Conservation (phyloP, 2,797 vertebrate species). For the Serranus cabrilla region DNA sequence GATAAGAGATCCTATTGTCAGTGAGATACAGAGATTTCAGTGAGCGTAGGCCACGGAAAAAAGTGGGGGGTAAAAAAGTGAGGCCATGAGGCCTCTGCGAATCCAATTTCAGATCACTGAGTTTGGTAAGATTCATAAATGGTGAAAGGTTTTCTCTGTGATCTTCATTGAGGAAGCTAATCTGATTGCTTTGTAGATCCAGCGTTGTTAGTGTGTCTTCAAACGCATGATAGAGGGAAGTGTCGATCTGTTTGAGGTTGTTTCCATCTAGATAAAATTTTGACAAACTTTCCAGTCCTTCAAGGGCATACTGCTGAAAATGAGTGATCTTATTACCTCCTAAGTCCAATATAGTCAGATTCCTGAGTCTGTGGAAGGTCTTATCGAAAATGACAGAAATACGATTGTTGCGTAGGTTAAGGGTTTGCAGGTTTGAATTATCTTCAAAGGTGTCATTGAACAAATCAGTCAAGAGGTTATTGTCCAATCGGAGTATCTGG, state of each 20-base stretch:
- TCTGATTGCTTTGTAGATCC: slow-evolving; percentile 83
- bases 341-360: slow-evolving; percentile 85
- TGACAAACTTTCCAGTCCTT: slow-evolving; percentile 79
- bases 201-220: slow-evolving; percentile 81
- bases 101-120: slow-evolving; percentile 85
- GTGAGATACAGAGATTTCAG: slow-evolving; percentile 82
- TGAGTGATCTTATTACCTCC: slow-evolving; percentile 88
- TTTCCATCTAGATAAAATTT: slow-evolving; percentile 90
- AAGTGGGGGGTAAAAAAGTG: slow-evolving; percentile 73
- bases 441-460: slow-evolving; percentile 80
- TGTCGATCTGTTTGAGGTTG: slow-evolving; percentile 79
- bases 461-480: slow-evolving; percentile 89
- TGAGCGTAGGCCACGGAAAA: slow-evolving; percentile 84
- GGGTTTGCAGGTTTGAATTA: slow-evolving; percentile 78
- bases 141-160: slow-evolving; percentile 66
- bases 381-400: slow-evolving; percentile 86
- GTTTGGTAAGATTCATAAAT: slow-evolving; percentile 85
- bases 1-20: slow-evolving; percentile 80
- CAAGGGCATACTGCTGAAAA: slow-evolving; percentile 77
- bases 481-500: slow-evolving; percentile 86
- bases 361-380: slow-evolving; percentile 78
- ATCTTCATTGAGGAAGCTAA: slow-evolving; percentile 68
- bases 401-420: slow-evolving; percentile 89
- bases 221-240: slow-evolving; percentile 65
- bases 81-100: slow-evolving; percentile 83